Base-by-base conservation (phyloP, 1,140 invertebrate genomes). In the Amyelois transitella region DNA sequence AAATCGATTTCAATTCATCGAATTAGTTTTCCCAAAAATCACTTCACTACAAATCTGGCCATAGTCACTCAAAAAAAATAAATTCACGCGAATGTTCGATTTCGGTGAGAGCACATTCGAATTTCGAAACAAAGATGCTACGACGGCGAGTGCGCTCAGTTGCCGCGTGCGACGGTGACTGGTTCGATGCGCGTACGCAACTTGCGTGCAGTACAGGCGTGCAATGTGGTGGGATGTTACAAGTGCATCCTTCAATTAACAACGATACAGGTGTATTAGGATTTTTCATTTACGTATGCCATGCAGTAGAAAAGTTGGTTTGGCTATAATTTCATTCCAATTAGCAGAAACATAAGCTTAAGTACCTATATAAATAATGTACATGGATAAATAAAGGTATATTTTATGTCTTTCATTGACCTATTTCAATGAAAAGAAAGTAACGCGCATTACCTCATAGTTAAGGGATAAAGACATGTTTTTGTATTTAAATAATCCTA, bases 161-260 rank as follows among this genome's bases (percentile, higher is more conserved):
- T 48, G 8, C 51, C 28, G 57, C 50, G 55, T 58, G 60, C 32
- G 17, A 47, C 60, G 44, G 24, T 18, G 48, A 58, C 56, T 58
- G 63, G 47, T 14, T 56, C 57, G 53, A 28, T 38, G 58, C 64
- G 64, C 56, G 61, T 53, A 59, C 66, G 67, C 58, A 55, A 43
- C 58, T 51, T 64, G 70, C 71, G 69, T 68, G 69, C 60, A 54
- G 47, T 58, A 56, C 51, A 57, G 43, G 45, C 50, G 49, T 54
- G 21, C 54, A 55, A 52, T 44, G 70, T 66, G 67, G 68, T 66
- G 72, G 75, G 76, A 75, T 79, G 72, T 65, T 74, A 72, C 64
- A n/a, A 48, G 19, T 48, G 20, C 19, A 48, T 48, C 45, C 45
- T 48, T 48, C n/a, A 38, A 14, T 14, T 38, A 38, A 38, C 32